Base-by-base conservation (phyloP, 2,888 invertebrate genomes). In the Zygaena filipendulae region DNA sequence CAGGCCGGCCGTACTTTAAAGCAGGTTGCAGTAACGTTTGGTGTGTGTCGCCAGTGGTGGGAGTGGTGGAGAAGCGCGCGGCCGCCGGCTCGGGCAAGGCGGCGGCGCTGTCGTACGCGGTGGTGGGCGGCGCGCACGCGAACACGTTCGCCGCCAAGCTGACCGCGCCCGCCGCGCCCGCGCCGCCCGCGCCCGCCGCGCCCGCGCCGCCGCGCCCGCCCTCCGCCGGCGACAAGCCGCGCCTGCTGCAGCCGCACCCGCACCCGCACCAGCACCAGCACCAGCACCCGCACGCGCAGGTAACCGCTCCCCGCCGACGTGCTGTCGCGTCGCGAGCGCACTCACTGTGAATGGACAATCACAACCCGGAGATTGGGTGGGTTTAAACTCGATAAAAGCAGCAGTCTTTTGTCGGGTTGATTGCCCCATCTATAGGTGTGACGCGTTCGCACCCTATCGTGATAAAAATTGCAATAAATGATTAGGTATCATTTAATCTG, bases 71-170 rank as follows among this genome's bases (percentile, higher is more conserved):
- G 16, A 16, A 36, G 10, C 30, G 61, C 11, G 62, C 59, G 40
- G 32, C 37, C 43, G 25, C 40, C 46, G 29, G 43, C 43, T 30
- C 46, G 35, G 39, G 51, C 25, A 53, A 72, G 39, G 69, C 68
- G 42, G 72, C 81, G 42, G 72, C 81, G 14, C 59, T 82, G 10
- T 77, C 83, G 29, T 71, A 82, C 47, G 68, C 77, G 31, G 67
- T 79, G 34, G 79, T 81, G 10, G 77, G 82, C 30, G 82, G 83
- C 43, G 79, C 82, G 29, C 80, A 85, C n/a, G 81, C 83, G 25
- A 86, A 86, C 66, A 87, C 88, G 2, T 89, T 89, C 67, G 89
- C 89, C 10, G 88, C 88, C 30, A 90, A 89, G 62, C 77, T 89
- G 30, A 85, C 86, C 5, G 86, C 66, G 29, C 39, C 3, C n/a